Percentiles rank a stretch among this genome's conserved stretches.
These are phyloP conservation scores for Mustela nigripes DNA, from an alignment of 2,113 vertebrate genomes.

Conservation along the genomic window DNA sequence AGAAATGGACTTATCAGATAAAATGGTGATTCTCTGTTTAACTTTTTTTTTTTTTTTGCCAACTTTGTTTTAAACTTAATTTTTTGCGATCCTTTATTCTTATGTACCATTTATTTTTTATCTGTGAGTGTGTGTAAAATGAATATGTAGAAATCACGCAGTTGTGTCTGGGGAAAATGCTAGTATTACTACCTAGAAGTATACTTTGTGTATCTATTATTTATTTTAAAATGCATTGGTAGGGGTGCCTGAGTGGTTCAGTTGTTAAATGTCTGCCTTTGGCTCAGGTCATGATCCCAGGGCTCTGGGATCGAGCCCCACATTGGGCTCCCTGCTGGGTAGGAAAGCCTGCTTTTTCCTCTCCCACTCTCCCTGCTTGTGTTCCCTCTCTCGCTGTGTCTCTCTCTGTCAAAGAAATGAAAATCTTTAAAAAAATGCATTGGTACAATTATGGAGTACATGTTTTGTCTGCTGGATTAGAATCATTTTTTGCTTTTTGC, in stretches of 20 bases:
- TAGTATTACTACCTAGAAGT: background rate
- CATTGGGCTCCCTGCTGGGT: too few relatives aligned
- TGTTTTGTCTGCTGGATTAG: background rate
- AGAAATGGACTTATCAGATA: background rate
- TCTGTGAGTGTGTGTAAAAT: background rate
- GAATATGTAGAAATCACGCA: background rate
- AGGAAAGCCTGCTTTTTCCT: too few relatives aligned
- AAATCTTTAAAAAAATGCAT: too few relatives aligned
- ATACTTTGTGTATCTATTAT: background rate
- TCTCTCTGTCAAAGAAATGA: too few relatives aligned
- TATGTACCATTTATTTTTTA: background rate
- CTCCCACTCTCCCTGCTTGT: too few relatives aligned
- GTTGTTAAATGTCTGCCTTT: too few relatives aligned
- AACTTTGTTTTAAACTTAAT: constrained; percentile 29
- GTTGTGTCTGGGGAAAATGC: background rate
- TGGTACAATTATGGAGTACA: background rate
- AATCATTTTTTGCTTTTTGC: background rate
- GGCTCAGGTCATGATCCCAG: too few relatives aligned
- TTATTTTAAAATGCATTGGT: background rate
- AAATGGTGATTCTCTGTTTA: background rate
- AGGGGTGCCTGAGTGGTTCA: too few relatives aligned
- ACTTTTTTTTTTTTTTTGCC: constrained; percentile 36
- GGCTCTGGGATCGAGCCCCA: too few relatives aligned
- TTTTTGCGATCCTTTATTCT: background rate
- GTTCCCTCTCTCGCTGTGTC: too few relatives aligned